Percentiles rank a stretch among this genome's conserved stretches.
Conservation (phyloP, 2,888 invertebrate species). For the Lasioglossum calceatum region DNA sequence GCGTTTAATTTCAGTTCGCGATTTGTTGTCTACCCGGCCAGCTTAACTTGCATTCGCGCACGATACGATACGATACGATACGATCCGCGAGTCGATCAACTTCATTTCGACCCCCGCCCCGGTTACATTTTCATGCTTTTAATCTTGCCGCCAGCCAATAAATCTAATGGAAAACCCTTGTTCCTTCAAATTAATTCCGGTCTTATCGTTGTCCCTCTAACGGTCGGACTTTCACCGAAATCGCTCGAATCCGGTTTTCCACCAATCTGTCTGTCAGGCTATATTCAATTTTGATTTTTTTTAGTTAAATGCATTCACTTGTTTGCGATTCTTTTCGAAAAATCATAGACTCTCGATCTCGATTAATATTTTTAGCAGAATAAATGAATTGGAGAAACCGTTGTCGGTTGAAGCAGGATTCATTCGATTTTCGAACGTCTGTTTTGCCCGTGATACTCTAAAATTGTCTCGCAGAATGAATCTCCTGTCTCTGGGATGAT, state of each 20-base stretch:
- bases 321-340: no score
- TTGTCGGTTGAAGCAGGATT: not conserved
- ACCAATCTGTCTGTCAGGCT: not conserved
- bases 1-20: not conserved
- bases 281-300: no score
- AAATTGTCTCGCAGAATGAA: not conserved
- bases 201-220: not conserved
- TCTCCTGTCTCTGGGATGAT: not conserved
- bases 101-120: not conserved
- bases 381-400: not conserved
- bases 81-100: not conserved
- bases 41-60: slow-evolving; percentile 1
- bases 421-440: not conserved
- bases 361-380: not conserved
- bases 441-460: not conserved
- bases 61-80: not conserved
- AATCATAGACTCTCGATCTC: no score
- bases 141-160: not conserved
- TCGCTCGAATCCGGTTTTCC: not conserved
- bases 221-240: not conserved
- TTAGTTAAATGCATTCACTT: no score
- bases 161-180: not conserved
- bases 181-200: not conserved
- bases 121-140: not conserved
- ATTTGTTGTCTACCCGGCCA: not conserved